Evolutionary conservation across 2,113 vertebrate species (phyloP).

Genomic region (Hymenochirus boettgeri): DNA sequence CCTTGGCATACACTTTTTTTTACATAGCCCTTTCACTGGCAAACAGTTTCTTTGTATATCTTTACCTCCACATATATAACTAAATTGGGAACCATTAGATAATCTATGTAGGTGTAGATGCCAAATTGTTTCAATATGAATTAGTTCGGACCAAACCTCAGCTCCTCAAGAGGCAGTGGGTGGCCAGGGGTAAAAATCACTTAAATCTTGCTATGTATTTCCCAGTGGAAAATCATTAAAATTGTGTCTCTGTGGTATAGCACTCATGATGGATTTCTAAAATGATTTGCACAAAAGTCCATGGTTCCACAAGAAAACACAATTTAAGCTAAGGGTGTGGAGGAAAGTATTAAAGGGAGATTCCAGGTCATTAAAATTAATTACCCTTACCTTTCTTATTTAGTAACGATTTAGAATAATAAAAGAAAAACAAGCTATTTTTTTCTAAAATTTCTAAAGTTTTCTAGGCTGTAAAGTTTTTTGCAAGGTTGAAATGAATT

Average conservation of each 20-base stretch:
- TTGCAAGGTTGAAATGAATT: too few relatives aligned
- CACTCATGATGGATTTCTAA: neutral
- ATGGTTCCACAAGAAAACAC: neutral
- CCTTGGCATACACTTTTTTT: neutral
- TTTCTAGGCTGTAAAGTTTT: too few relatives aligned
- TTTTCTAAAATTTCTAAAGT: too few relatives aligned
- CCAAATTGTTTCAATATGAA: neutral
- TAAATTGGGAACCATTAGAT: constrained; percentile 1
- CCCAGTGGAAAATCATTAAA: constrained; percentile 13
- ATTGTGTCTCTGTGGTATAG: neutral
- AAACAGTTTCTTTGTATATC: neutral
- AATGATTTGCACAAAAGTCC: neutral
- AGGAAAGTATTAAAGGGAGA: neutral
- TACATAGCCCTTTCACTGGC: neutral
- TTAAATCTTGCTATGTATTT: neutral
- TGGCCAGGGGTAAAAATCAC: neutral
- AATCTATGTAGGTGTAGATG: neutral
- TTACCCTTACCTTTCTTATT: neutral
- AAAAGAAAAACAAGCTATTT: neutral
- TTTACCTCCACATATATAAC: neutral
- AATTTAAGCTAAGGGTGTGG: neutral
- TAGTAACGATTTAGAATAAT: neutral
- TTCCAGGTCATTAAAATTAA: constrained; percentile 11
- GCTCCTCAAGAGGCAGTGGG: constrained; percentile 2
- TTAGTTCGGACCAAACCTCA: neutral